These are phyloP conservation scores for Pangasius mekongensis DNA, from an alignment of 2,797 vertebrate genomes.

Conservation along the genomic window DNA sequence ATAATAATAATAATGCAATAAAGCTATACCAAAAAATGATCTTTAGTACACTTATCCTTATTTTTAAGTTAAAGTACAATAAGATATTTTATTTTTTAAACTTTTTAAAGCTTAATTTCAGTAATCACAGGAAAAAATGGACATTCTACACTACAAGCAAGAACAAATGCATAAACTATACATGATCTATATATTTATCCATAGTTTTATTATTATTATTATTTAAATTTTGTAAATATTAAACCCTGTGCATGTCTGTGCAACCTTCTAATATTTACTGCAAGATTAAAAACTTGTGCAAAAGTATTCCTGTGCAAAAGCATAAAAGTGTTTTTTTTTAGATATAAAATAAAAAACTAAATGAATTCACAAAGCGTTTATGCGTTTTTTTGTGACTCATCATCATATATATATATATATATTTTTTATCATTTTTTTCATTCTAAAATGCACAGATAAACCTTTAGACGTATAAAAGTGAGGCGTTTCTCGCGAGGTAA, in stretches of 20 bases:
- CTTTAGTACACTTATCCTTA: neutral
- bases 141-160: too few relatives aligned
- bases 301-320: neutral
- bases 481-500: conserved; percentile 53
- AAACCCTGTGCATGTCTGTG: neutral
- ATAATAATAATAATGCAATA: neutral
- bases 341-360: neutral
- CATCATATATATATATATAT: conserved; percentile 27
- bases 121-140: neutral
- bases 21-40: neutral
- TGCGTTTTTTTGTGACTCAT: neutral
- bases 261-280: neutral
- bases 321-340: neutral
- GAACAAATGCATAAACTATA: neutral
- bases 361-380: neutral
- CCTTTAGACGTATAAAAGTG: conserved; percentile 59
- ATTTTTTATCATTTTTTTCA: too few relatives aligned
- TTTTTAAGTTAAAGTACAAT: neutral
- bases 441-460: conserved; percentile 54
- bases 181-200: neutral
- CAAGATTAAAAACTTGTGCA: neutral
- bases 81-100: too few relatives aligned
- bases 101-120: neutral
- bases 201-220: neutral
- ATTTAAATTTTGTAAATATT: neutral